Conservation (phyloP, 2,113 vertebrate species). For the Pycnonotus jocosus region DNA sequence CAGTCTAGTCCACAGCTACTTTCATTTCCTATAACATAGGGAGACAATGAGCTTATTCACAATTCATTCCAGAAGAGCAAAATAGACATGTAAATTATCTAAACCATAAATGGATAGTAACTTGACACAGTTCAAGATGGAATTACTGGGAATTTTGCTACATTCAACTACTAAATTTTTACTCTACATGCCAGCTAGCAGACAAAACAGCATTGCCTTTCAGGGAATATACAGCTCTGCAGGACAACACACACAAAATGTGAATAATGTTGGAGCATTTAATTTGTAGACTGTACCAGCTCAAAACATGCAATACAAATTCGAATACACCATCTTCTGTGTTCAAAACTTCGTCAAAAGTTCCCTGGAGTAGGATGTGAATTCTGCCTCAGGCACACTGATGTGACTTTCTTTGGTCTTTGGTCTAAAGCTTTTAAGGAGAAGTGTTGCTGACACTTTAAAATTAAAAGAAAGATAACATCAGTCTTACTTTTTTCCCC, state of each 20-base stretch:
- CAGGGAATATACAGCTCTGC: neutral
- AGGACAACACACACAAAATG: neutral
- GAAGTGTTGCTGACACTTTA: neutral
- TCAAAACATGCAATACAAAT: neutral
- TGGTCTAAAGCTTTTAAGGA: constrained; percentile 1
- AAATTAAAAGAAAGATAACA: constrained; percentile 33
- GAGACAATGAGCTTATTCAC: constrained; percentile 75
- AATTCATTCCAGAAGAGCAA: constrained; percentile 69
- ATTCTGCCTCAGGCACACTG: constrained; percentile 1
- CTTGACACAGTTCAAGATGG: constrained; percentile 41
- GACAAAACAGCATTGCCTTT: neutral
- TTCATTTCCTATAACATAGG: constrained; percentile 57
- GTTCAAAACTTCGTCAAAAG: neutral
- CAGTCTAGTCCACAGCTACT: constrained; percentile 37
- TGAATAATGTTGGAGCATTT: neutral
- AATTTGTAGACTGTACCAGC: neutral
- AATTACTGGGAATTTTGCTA: constrained; percentile 30
- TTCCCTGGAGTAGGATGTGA: constrained; percentile 24
- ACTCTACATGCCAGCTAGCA: neutral
- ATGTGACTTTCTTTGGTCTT: constrained; percentile 23
- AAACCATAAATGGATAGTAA: constrained; percentile 70
- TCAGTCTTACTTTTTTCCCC: neutral
- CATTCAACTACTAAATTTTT: constrained; percentile 15
- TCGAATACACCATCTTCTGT: constrained; percentile 5
- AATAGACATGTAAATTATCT: constrained; percentile 75